Base-by-base conservation (phyloP, 2,888 invertebrate species). In the Itoplectis maculator region DNA sequence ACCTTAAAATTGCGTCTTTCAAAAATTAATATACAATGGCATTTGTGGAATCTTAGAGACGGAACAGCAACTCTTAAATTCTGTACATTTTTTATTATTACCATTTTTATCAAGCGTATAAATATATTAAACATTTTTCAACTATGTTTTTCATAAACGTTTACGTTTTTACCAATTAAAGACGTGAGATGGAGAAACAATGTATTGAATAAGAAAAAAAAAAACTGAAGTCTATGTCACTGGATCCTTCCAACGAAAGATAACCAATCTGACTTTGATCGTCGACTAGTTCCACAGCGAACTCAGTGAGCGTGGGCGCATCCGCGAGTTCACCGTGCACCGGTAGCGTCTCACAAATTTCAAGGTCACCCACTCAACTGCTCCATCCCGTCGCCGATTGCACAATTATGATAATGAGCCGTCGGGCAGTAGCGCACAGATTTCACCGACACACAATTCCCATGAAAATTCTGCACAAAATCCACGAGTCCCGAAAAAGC, bases 401-500 rank as follows among this genome's bases (percentile, higher is more conserved):
- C 47, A 66, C 23, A 45, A 42, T 66, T 66, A 66, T 66, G 23
- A 66, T 47, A 66, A 66, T 66, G 29, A 66, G 7, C 23, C 13
- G n/a, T 45, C 40, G 45, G 45, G 18, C 42, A 11, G 45, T 23
- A 45, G 0, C 54, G 9, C 23, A 11, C n/a, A n/a, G n/a, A n/a
- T 54, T 54, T 54, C 6, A 20, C n/a, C n/a, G 2, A 29, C 5
- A 20, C 1, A 54, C 8, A 54, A 20, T 18, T 23, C 23, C 1
- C 54, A 23, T 54, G 29, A 66, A 66, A 47, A 47, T 29, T 29
- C 47, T n/a, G 2, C 20, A 51, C 18, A 18, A 51, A 51, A 54
- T 23, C 13, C 54, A 23, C 54, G 13, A 13, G n/a, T n/a, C 45
- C 13, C 11, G n/a, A 45, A 11, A 45, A 20, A 18, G 20, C 18